Evolutionary conservation across 2,797 vertebrate species (phyloP).

Genomic region (Erithacus rubecula): DNA sequence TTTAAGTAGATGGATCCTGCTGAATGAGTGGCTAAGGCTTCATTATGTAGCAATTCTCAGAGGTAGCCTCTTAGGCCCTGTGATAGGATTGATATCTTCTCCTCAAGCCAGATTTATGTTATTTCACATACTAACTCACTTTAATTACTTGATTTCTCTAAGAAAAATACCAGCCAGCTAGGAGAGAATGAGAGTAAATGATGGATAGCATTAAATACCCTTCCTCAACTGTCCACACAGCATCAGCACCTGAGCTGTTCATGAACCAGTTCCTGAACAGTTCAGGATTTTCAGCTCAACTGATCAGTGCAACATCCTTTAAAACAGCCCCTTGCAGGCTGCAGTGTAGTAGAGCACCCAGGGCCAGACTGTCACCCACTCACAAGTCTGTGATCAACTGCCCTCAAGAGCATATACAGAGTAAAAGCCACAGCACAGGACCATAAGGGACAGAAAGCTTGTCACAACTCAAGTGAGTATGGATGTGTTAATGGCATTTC

Average conservation of each 20-base stretch:
- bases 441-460: neutral
- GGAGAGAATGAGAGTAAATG: neutral
- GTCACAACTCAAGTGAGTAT: neutral
- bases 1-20: neutral
- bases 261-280: neutral
- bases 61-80: neutral
- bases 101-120: neutral
- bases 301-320: neutral
- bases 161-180: neutral
- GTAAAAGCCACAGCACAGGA: neutral
- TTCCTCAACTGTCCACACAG: neutral
- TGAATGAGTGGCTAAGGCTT: neutral
- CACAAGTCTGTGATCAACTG: neutral
- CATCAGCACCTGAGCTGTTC: accelerated
- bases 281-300: neutral
- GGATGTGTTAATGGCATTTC: neutral
- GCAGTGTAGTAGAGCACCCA: neutral
- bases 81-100: neutral
- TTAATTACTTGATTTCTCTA: neutral
- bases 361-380: neutral
- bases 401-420: neutral
- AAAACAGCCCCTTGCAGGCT: neutral
- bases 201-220: neutral
- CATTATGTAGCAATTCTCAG: neutral
- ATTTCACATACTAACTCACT: neutral